Base-by-base conservation (phyloP, 2,888 invertebrate genomes). In the Calliopum simillimum region DNA sequence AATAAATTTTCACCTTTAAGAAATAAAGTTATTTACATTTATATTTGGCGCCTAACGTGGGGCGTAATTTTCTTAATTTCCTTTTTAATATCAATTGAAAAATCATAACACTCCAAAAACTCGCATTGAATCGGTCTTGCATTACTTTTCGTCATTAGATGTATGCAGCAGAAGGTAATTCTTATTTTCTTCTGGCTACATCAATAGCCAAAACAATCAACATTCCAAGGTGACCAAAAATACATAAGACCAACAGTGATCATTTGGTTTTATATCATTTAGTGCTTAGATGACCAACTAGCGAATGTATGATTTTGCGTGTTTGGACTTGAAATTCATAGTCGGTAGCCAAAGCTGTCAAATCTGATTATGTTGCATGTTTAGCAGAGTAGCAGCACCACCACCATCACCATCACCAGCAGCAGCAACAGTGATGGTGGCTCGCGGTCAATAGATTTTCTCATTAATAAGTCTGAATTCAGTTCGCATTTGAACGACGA, bases 341-440 rank as follows among this genome's bases (percentile, higher is more conserved):
- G 43, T 21, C 49, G 23, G 58, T 41, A 51, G 56, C 41, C 55
- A 51, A 14, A 64, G 69, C 64, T 69, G 69, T 64, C 64, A 58
- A 16, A 69, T 69, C 69, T 64, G 69, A 69, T 69, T 64, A 51
- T 11, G 33, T 13, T 21, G 67, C 59, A 67, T 67, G 58, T 67
- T 56, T n/a, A n/a, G 56, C 51, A 53, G 16, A 33, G 53, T 14
- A 25, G 33, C 46, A 33, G n/a, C 16, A 59, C 8, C 8, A 8
- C 33, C 33, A 33, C 33, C 33, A 33, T 8, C 33, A 33, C 33
- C 3, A 33, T 8, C 8, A 33, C 58, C 25, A 33, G 25, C 1
- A 14, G 58, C 14, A 25, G 58, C 25, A 58, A 25, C 25, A 33
- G 58, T 41, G 33, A 33, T 33, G 33, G 33, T 33, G 33, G 44